Conservation (phyloP, 2,113 vertebrate species). For the Menura novaehollandiae region DNA sequence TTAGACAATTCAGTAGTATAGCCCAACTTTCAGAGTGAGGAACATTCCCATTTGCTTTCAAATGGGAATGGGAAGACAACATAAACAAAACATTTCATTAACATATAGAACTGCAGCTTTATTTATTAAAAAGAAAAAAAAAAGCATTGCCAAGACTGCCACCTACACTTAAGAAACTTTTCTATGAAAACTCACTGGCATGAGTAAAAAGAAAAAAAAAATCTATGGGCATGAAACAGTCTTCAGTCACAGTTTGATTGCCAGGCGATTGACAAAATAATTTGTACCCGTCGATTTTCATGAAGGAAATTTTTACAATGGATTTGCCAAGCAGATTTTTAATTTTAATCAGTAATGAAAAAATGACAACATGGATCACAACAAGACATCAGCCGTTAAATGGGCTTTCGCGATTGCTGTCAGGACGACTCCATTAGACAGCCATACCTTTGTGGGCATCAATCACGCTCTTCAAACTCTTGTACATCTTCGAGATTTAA, state of each 20-base stretch:
- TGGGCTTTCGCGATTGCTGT: slow-evolving; percentile 91
- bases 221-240: slow-evolving; percentile 67
- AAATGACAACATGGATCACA: slow-evolving; percentile 99
- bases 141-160: slow-evolving; percentile 67
- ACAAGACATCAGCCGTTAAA: slow-evolving; percentile 95
- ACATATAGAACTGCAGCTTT: slow-evolving; percentile 40
- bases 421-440: slow-evolving; percentile 88
- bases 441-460: slow-evolving; percentile 88
- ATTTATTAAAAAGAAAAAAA: neutral
- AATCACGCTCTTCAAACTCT: slow-evolving; percentile 86
- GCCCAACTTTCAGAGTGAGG: slow-evolving; percentile 33
- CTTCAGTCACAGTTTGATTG: slow-evolving; percentile 79
- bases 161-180: slow-evolving; percentile 76
- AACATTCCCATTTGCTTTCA: slow-evolving; percentile 20
- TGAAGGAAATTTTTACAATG: slow-evolving; percentile 85
- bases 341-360: slow-evolving; percentile 99
- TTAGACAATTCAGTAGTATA: slow-evolving; percentile 65
- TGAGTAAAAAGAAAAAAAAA: slow-evolving; percentile 56
- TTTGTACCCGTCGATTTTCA: slow-evolving; percentile 92
- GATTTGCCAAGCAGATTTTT: slow-evolving; percentile 88
- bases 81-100: slow-evolving; percentile 68
- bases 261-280: slow-evolving; percentile 95
- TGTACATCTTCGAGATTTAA: slow-evolving; percentile 78
- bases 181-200: slow-evolving; percentile 72
- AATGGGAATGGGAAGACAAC: slow-evolving; percentile 14